Evolutionary conservation across 2,888 invertebrate genomes (phyloP), one percentile per base, ranked within the genome.

Genomic region (Caenorhabditis sp.): DNA sequence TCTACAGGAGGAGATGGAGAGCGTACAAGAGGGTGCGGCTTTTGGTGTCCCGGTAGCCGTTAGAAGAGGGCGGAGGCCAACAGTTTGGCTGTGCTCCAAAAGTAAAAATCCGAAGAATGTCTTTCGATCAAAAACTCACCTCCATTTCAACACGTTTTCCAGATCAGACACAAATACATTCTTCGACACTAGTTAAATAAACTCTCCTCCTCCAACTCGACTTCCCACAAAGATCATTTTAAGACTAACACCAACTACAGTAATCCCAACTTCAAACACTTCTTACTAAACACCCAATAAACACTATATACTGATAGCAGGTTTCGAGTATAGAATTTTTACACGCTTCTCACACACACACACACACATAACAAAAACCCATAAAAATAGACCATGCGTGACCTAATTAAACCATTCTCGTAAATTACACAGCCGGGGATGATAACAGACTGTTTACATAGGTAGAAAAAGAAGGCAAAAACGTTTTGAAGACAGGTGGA

Each of bases 261-360:
- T 58, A 58, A 58, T 58, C 58, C 58, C 7, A n/a, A n/a, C 31
- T 31, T 5, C 19, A 63, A 63, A 63, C 63, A 44, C 38, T 7
- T 31, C 2, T 38, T 44, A 19, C 47, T 24, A 64, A 49, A 49
- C 49, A 49, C 49, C 22, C 49, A 10, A 64, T 44, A 64, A 47
- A 49, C 38, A 38, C 38, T 38, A n/a, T 41, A 47, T n/a, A 61
- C 35, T 64, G 64, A 64, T 64, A 38, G 38, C 51, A 47, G 66
- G 51, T 51, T 51, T 47, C 47, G 38, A n/a, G 38, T 31, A 10
- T 14, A 56, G 24, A 35, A 58, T 24, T 26, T 54, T 26, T 38
- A 38, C 38, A 38, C 38, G 38, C 38, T 38, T 38, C 38, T 38
- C 38, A 38, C 6, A 38, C 38, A 24, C 7, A 54, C 12, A 51